Evolutionary conservation across 2,113 vertebrate genomes (phyloP).

Genomic region (Xiphophorus maculatus): DNA sequence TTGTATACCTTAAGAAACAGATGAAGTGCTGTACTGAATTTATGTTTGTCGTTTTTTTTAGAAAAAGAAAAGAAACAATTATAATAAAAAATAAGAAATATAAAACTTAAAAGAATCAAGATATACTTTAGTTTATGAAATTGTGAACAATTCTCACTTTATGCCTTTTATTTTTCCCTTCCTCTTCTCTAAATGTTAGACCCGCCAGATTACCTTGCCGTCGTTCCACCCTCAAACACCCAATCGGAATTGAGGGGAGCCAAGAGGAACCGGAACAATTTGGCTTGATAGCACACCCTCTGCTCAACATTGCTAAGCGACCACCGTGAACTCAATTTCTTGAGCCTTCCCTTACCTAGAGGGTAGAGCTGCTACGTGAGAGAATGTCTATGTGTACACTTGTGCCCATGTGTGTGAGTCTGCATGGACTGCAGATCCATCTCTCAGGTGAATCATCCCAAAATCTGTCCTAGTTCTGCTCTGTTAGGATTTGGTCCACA

Average conservation of each 20-base stretch:
- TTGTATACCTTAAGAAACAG: constrained; percentile 12
- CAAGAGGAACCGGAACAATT: constrained; percentile 80
- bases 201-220: constrained; percentile 64
- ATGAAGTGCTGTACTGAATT: not conserved
- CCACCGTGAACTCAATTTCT: constrained; percentile 79
- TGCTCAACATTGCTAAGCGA: constrained; percentile 77
- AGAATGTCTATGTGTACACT: constrained; percentile 10
- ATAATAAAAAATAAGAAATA: not conserved
- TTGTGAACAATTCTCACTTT: constrained; percentile 64
- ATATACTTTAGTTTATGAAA: constrained; percentile 16
- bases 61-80: no score
- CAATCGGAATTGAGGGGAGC: constrained; percentile 78
- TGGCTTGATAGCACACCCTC: constrained; percentile 78
- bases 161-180: constrained; percentile 60
- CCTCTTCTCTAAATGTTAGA: constrained; percentile 71
- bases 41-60: no score
- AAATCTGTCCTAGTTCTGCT: constrained; percentile 68
- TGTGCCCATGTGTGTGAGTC: constrained; percentile 23
- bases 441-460: constrained; percentile 67
- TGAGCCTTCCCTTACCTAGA: constrained; percentile 75
- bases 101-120: not conserved
- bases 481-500: constrained; percentile 42
- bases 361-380: constrained; percentile 51
- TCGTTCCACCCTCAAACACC: constrained; percentile 74
- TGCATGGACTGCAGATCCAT: constrained; percentile 22